Base-by-base conservation (phyloP, 2,113 vertebrate species). In the Reinhardtius hippoglossoides region DNA sequence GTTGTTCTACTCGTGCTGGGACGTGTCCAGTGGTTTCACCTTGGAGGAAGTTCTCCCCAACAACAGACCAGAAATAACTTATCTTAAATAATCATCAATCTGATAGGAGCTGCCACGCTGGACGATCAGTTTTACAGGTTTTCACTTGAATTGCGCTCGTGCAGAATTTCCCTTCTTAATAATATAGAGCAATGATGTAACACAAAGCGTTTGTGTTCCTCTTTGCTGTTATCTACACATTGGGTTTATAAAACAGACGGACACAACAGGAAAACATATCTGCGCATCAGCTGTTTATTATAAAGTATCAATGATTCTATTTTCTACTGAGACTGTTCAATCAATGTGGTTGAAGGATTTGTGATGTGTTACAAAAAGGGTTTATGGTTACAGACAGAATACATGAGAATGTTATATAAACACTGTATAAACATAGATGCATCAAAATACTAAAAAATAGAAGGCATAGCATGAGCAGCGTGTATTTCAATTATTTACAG, bases 381-480 rank as follows among this genome's bases (percentile, higher is more conserved):
- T 31, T 52, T 16, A 62, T 52, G n/a, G 12, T 42, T 24, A 20
- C 57, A 82, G 44, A 52, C 48, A 31, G 31, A 31, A 44, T 31
- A 68, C 70, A 78, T 55, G 6, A 46, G 48, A 46, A 58, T 57
- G 37, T 27, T 59, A n/a, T 21, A 54, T 24, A 48, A 50, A 84
- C 27, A 62, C 27, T 55, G 73, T 21, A 54, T 24, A 48, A 50
- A 84, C 27, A 62, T 23, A 55, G 73, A 48, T 80, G 40, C 72
- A 68, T 12, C 23, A 23, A 60, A 56, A 60, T 37, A 27, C 71
- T 58, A 73, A 50, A 70, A 27, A 20, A 35, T 60, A 55, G 35
- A 83, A 83, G 82, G 74, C 77, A 77, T 71, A 68, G 69, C 58
- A 77, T 56, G 48, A 62, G 61, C 5, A 74, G 46, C 50, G 27